These are phyloP conservation scores for Chlorocebus sabaeus DNA, from an alignment of 2,113 vertebrate genomes.

Conservation along the genomic window DNA sequence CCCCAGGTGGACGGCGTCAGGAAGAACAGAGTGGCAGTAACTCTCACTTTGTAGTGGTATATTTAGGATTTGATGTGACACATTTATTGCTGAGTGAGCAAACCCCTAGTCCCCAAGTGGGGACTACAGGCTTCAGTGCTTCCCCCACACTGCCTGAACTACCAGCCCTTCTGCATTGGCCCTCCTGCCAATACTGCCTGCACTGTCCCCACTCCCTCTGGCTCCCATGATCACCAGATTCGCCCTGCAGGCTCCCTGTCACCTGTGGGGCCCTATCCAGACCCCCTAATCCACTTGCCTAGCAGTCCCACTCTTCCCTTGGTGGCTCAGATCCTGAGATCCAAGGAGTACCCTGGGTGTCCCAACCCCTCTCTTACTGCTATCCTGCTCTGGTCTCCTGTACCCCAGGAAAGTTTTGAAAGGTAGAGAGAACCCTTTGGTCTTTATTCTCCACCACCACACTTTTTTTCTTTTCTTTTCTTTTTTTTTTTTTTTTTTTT, in stretches of 20 bases:
- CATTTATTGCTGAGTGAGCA: conserved; percentile 67
- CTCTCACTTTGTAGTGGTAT: conserved; percentile 48
- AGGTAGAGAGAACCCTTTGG: neutral
- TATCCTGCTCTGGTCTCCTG: neutral
- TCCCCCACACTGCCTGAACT: neutral
- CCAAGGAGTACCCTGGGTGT: neutral
- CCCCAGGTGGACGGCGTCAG: neutral
- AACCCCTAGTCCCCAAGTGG: neutral
- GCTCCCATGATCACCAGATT: neutral
- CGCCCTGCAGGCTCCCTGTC: neutral
- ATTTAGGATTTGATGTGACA: conserved; percentile 64
- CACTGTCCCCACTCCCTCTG: neutral
- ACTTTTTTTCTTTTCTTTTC: neutral
- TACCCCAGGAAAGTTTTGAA: neutral
- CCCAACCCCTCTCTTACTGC: neutral
- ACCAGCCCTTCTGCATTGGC: neutral
- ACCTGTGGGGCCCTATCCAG: neutral
- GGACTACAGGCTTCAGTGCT: neutral
- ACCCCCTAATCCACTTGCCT: neutral
- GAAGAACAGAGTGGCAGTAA: conserved; percentile 38
- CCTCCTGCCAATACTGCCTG: neutral
- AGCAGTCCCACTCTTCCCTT: neutral
- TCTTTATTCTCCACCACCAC: conserved; percentile 31
- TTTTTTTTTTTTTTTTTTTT: neutral
- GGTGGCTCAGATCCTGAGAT: neutral